Evolutionary conservation across 2,113 vertebrate species (phyloP).

Genomic region (Rhinopomastus cyanomelas): DNA sequence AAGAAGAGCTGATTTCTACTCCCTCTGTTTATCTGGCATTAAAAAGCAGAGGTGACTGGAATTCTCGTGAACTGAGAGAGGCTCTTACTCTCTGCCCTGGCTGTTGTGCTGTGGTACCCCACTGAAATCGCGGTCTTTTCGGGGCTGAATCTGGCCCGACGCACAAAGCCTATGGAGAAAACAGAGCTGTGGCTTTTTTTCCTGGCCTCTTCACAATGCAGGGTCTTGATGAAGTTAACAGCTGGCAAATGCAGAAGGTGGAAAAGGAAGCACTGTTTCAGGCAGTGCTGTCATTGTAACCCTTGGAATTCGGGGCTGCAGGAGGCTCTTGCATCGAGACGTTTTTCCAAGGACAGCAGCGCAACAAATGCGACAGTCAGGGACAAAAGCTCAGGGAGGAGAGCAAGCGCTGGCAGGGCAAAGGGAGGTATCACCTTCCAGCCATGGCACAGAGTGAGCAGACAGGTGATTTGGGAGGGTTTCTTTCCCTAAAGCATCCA

Average conservation of each 20-base stretch:
- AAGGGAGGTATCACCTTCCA: background rate
- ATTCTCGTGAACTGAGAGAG: background rate
- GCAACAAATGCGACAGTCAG: background rate
- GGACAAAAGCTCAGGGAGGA: constrained; percentile 19
- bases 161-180: constrained; percentile 35
- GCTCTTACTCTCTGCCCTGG: background rate
- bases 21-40: background rate
- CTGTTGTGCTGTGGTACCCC: background rate
- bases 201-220: background rate
- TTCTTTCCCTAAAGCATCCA: background rate
- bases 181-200: constrained; percentile 14
- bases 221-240: constrained; percentile 61
- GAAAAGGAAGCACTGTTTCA: constrained; percentile 47
- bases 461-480: background rate
- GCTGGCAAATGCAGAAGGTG: constrained; percentile 27
- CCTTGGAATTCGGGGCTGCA: constrained; percentile 48
- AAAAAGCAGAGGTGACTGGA: background rate
- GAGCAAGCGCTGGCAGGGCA: background rate
- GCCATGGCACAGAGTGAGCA: background rate
- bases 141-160: background rate
- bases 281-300: constrained; percentile 27
- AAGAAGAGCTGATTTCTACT: background rate
- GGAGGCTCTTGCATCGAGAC: background rate
- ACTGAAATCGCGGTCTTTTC: background rate
- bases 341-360: constrained; percentile 16